Evolutionary conservation across 2,797 vertebrate genomes (phyloP), one percentile per base, ranked within the genome.

Genomic region (Okamejei kenojei): DNA sequence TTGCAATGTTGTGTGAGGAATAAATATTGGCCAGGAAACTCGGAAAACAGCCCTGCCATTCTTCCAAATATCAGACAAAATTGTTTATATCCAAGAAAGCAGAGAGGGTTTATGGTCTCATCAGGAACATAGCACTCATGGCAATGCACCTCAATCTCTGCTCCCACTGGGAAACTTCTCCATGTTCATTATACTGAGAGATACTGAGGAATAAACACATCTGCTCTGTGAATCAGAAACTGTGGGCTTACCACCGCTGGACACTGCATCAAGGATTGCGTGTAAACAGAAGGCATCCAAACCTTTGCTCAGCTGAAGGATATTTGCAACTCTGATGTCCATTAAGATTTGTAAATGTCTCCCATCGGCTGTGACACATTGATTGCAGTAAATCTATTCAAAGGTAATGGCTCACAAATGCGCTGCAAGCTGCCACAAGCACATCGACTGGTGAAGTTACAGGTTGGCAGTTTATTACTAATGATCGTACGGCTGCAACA

Each of bases 321-420:
- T 71, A 92, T 92, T 26, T 32, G 21, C 65, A 35, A 15, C 32
- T 90, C n/a, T n/a, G 35, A 54, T 73, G 71, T 17, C 71, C 11
- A 76, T 92, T 92, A 76, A 74, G 38, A 71, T 38, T 92, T 29
- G 26, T 92, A 76, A 92, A 76, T 54, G 26, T 54, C 26, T 58
- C 90, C 38, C 68, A 76, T 76, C 35, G 45, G 38, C 71, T 45
- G 68, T 76, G 35, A 92, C 90, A 92, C 71, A 92, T 58, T 76
- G 90, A 92, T 92, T 92, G 71, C 21, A 76, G 71, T 17, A 29
- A 76, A 92, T 92, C 71, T 8, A 76, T 76, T 92, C 73, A 23
- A 92, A 92, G 38, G 11, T 92, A 76, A 92, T 92, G 90, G 90
- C 90, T 92, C 90, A 76, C 38, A 92, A 92, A n/a, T 73, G 71